Base-by-base conservation (phyloP, 2,797 vertebrate species). In the Phaenicophaeus curvirostris region DNA sequence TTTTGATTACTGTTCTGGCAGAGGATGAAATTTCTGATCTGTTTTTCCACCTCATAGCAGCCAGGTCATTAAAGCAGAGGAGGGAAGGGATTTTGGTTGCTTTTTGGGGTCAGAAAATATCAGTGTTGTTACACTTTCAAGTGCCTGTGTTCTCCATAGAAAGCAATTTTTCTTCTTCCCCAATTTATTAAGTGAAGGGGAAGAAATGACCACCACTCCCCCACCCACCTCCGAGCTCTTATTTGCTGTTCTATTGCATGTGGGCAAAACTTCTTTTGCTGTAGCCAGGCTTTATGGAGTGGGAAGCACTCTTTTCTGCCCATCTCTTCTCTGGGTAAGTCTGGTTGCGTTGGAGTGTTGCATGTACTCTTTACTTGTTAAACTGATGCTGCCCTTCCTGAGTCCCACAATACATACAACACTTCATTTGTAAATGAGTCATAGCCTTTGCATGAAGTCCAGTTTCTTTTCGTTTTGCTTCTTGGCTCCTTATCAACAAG, bases 341-440 rank as follows among this genome's bases (percentile, higher is more conserved):
- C 20, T 78, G 14, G 69, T 44, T 69, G 11, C 69, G 71, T 46
- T 81, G 51, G 18, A 48, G 39, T 92, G 67, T 73, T 85, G 50
- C 5, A 0, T 73, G 25, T 87, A 12, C 68, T 72, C 46, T 61
- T 77, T 24, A 76, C 73, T 92, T 94, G 69, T 66, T 67, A 73
- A 88, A 81, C 33, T 27, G n/a, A 78, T 94, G 93, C 82, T 96
- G 83, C 77, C 53, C 53, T 94, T 93, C 73, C 83, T 72, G 62
- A 80, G 37, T 89, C 55, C 79, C 62, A 55, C 50, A 91, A 63
- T 76, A 59, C 14, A 6, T 46, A 54, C 48, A 88, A 8, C 87
- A 63, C 85, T 95, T 96, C 54, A 63, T 94, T 93, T 91, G 57
- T 86, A 69, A 78, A 66, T 93, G 91, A 95, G 59, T 96, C 94